A percentile compares a stretch with the other conserved stretches of the same genome.
These are phyloP conservation scores for Brenthis daphne DNA, from an alignment of 2,888 invertebrate species.

Conservation along the genomic window DNA sequence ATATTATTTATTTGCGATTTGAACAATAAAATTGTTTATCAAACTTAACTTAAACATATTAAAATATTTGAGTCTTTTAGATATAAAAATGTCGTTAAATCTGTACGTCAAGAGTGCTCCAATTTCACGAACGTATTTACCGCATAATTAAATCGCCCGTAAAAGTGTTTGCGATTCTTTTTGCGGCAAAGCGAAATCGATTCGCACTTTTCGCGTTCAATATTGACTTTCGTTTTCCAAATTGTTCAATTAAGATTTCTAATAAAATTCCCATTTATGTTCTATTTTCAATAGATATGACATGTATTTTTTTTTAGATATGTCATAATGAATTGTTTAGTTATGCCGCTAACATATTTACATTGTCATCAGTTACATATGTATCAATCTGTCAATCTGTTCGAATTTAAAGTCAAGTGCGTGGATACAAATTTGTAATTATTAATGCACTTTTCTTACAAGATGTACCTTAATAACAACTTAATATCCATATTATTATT, in stretches of 20 bases:
- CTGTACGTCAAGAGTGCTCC: conserved; percentile 24
- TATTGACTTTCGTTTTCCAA: conserved; percentile 24
- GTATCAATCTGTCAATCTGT: too few species aligned
- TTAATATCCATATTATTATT: too few species aligned
- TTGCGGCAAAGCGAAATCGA: conserved; percentile 65
- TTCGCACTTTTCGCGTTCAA: conserved; percentile 43
- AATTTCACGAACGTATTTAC: conserved; percentile 33
- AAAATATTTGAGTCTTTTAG: conserved; percentile 12
- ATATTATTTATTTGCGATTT: too few species aligned
- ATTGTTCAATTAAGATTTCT: conserved; percentile 11
- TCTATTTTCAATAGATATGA: background rate
- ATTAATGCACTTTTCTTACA: too few species aligned
- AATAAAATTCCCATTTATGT: background rate
- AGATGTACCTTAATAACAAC: too few species aligned
- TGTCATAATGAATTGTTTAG: too few species aligned
- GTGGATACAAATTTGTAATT: too few species aligned
- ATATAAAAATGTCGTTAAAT: conserved; percentile 23
- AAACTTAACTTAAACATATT: background rate
- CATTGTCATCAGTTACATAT: too few species aligned
- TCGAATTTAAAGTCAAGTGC: too few species aligned
- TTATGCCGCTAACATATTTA: too few species aligned
- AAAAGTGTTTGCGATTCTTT: conserved; percentile 45
- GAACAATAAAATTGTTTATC: too few species aligned
- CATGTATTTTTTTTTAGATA: too few species aligned
- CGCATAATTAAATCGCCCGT: conserved; percentile 36